phyloP scores from a whole-genome alignment of 92 coral and sea anemone genomes.

The Bergia sp. region DNA sequence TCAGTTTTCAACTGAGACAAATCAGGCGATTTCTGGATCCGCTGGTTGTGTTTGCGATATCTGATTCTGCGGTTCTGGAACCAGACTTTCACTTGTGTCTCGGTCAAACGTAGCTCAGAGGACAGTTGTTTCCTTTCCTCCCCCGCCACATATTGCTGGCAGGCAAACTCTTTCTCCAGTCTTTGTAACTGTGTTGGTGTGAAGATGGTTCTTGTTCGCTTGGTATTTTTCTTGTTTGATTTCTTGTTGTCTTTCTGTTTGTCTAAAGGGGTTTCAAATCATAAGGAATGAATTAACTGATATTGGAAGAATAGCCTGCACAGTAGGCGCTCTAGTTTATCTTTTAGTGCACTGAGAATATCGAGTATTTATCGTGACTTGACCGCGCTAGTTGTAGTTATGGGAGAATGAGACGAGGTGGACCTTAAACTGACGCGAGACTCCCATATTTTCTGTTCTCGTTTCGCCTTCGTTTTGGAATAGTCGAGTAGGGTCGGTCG shows the following conservation, averaged over 20 bases:
- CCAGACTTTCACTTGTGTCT: conserved; percentile 91
- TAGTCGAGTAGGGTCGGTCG: too few species aligned
- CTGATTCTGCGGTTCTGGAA: conserved; percentile 86
- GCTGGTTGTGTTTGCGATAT: conserved; percentile 62
- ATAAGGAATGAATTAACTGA: background rate
- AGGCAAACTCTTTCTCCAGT: conserved; percentile 73
- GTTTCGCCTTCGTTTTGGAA: too few species aligned
- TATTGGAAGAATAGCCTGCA: background rate
- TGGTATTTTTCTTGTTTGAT: conserved; percentile 28
- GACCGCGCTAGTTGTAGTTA: too few species aligned
- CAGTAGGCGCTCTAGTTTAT: too few species aligned
- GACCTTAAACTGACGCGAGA: too few species aligned
- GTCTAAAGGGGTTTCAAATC: background rate
- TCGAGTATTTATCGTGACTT: too few species aligned
- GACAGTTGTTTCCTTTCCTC: conserved; percentile 78
- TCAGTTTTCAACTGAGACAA: background rate
- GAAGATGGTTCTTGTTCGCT: conserved; percentile 78
- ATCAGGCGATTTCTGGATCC: conserved; percentile 4
- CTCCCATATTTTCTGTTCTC: too few species aligned
- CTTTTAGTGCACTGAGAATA: too few species aligned
- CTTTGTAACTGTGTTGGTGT: conserved; percentile 79
- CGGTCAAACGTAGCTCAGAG: conserved; percentile 61
- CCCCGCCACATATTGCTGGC: conserved; percentile 86
- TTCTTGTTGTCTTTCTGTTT: conserved; percentile 17
- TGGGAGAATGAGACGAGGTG: too few species aligned